These are phyloP conservation scores for Dryobates pubescens DNA, from an alignment of 2,797 vertebrate genomes.

Conservation along the genomic window DNA sequence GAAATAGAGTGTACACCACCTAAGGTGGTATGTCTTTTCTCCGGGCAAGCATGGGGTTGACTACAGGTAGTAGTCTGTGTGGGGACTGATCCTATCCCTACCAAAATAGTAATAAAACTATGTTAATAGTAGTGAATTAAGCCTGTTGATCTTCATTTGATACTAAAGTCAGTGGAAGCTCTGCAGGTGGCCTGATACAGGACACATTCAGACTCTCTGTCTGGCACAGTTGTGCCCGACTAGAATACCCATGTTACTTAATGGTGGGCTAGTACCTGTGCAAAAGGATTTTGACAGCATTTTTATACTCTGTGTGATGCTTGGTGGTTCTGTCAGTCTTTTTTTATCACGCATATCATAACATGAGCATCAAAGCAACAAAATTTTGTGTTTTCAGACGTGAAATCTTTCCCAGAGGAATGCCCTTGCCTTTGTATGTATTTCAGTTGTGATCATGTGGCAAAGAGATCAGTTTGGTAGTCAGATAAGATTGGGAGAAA, in stretches of 20 bases:
- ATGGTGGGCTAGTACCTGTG: accelerated
- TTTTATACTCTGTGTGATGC: not conserved
- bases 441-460: not conserved
- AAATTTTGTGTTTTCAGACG: not conserved
- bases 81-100: not conserved
- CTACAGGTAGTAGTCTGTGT: not conserved
- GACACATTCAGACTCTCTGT: not conserved
- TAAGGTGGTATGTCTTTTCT: not conserved
- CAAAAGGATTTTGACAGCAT: not conserved
- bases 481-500: not conserved
- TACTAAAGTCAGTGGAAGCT: not conserved
- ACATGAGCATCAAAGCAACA: not conserved
- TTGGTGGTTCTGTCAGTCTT: not conserved
- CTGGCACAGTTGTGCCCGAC: accelerated
- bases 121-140: not conserved
- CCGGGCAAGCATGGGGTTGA: accelerated
- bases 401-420: not conserved
- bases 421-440: not conserved
- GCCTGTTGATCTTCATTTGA: not conserved
- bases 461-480: not conserved
- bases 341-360: not conserved
- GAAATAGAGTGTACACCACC: accelerated
- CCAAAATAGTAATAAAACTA: not conserved
- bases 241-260: not conserved
- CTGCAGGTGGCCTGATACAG: accelerated